Percentiles rank a stretch among this genome's conserved stretches.
These are phyloP conservation scores for Cladorhizidae sp. DNA, from an alignment of 37 sponge, comb jelly and placozoan genomes.

Conservation along the genomic window DNA sequence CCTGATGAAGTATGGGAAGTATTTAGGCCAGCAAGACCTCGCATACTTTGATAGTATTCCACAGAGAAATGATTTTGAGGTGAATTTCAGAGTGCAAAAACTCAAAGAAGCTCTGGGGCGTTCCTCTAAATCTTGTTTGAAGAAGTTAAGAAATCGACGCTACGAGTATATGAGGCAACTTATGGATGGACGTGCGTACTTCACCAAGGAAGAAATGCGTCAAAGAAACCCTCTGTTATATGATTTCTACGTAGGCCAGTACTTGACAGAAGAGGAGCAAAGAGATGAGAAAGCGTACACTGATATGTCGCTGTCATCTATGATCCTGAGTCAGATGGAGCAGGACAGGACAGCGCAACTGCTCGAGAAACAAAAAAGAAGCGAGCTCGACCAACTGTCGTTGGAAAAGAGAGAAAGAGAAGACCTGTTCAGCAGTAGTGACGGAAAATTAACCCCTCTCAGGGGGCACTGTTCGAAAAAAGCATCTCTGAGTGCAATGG, in stretches of 20 bases:
- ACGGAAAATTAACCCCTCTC: slow-evolving; percentile 24
- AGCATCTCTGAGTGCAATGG: not conserved
- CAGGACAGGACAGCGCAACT: slow-evolving; percentile 7
- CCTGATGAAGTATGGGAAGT: slow-evolving; percentile 71
- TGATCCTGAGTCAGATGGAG: slow-evolving; percentile 50
- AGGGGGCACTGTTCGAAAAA: not conserved
- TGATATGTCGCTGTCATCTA: slow-evolving; percentile 54
- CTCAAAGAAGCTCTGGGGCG: slow-evolving; percentile 9
- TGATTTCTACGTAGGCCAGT: slow-evolving; percentile 87
- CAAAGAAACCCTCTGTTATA: slow-evolving; percentile 67
- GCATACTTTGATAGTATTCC: slow-evolving; percentile 45
- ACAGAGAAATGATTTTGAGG: slow-evolving; percentile 44
- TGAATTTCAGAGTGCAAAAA: slow-evolving; percentile 51
- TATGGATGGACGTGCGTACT: slow-evolving; percentile 62
- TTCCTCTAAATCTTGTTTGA: slow-evolving; percentile 2
- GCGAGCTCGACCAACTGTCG: slow-evolving; percentile 23
- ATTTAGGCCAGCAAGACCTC: slow-evolving; percentile 53
- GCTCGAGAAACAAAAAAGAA: slow-evolving; percentile 36
- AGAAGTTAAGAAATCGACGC: slow-evolving; percentile 60
- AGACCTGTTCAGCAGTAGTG: not conserved
- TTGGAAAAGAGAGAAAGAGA: slow-evolving; percentile 33
- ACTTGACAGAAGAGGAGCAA: slow-evolving; percentile 72
- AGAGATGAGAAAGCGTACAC: not conserved
- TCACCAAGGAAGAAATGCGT: slow-evolving; percentile 75
- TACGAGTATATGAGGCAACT: slow-evolving; percentile 57